phyloP scores from a whole-genome alignment of 1,140 invertebrate species.

The Neodiprion virginianus region DNA sequence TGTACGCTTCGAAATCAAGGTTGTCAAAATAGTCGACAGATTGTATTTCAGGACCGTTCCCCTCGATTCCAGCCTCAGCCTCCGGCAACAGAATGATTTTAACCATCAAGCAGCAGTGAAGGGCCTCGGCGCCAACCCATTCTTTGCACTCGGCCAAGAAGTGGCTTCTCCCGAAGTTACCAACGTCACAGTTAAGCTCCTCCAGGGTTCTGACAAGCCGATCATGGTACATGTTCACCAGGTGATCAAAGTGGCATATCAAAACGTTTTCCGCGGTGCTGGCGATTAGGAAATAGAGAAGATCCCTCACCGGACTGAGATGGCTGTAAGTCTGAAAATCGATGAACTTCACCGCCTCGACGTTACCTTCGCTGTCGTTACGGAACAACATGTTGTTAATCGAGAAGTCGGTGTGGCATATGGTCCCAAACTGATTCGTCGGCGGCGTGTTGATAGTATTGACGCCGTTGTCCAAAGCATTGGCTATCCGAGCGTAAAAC shows the following conservation, averaged over 20 bases:
- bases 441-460: too few relatives aligned
- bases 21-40: not conserved
- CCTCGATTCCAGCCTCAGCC: not conserved
- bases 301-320: not conserved
- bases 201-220: not conserved
- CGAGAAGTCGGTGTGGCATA: not conserved
- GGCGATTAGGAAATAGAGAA: not conserved
- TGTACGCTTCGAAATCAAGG: not conserved
- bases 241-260: not conserved
- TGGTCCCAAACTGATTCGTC: not conserved
- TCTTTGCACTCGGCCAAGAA: not conserved
- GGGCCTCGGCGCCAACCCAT: not conserved
- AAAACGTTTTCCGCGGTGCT: not conserved
- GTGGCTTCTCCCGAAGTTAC: too few relatives aligned
- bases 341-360: not conserved
- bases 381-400: not conserved
- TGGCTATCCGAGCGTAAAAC: too few relatives aligned
- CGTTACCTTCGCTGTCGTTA: not conserved
- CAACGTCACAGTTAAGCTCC: not conserved
- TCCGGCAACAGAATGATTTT: not conserved
- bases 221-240: not conserved
- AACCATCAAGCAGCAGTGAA: not conserved
- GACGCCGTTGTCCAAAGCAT: too few relatives aligned
- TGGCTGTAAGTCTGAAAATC: conserved; percentile 3
- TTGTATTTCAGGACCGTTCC: not conserved